A percentile compares a stretch with the other conserved stretches of the same genome.
Evolutionary conservation across 2,113 vertebrate genomes (phyloP).

Genomic region (Holacanthus passer): DNA sequence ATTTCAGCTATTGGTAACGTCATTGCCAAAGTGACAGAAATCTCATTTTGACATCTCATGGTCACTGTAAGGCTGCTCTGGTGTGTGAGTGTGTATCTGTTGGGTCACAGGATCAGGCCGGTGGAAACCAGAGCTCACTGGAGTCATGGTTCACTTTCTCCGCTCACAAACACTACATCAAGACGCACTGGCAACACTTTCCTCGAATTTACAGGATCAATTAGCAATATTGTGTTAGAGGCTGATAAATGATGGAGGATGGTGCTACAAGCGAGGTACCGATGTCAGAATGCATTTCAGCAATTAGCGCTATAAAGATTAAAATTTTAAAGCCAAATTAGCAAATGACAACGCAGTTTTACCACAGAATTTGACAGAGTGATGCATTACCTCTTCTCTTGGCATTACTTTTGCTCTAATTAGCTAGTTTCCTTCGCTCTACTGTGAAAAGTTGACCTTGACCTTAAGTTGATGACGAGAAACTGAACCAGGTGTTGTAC

Average conservation of each 20-base stretch:
- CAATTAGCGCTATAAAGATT: background rate
- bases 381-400: background rate
- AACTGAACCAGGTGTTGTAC: background rate
- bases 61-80: background rate
- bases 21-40: background rate
- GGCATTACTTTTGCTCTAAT: background rate
- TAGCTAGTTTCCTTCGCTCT: background rate
- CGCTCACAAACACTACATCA: constrained; percentile 46
- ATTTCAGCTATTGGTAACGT: background rate
- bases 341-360: background rate
- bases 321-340: background rate
- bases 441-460: background rate
- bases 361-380: background rate
- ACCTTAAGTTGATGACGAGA: background rate
- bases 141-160: constrained; percentile 75
- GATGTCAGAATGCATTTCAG: background rate
- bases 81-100: constrained; percentile 22
- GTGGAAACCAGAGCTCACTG: constrained; percentile 71
- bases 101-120: constrained; percentile 66
- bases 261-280: background rate
- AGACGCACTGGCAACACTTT: constrained; percentile 61
- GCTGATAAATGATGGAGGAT: constrained; percentile 41
- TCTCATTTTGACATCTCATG: background rate
- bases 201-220: constrained; percentile 43
- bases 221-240: constrained; percentile 29